phyloP scores from a whole-genome alignment of 2,888 invertebrate species.

The Neoascia interrupta region DNA sequence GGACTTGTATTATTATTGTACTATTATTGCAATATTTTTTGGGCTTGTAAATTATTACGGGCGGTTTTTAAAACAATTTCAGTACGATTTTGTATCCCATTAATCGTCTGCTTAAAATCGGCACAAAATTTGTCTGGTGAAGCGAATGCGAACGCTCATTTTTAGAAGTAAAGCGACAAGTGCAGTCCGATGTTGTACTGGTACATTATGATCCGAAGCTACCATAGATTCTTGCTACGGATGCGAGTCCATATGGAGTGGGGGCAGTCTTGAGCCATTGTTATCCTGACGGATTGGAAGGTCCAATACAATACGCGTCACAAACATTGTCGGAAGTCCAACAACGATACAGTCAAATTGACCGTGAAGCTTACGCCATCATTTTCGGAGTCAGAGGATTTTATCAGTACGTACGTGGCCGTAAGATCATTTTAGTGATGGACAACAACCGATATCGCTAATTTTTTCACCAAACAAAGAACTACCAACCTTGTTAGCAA shows the following conservation, averaged over 20 bases:
- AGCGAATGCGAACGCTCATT: not conserved
- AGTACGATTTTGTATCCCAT: conserved; percentile 12
- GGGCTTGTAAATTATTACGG: conserved; percentile 74
- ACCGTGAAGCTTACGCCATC: conserved; percentile 74
- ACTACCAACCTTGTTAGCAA: conserved; percentile 65
- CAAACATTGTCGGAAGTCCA: conserved; percentile 72
- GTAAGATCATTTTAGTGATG: not conserved
- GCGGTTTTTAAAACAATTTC: conserved; percentile 72
- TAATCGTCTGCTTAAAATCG: not conserved
- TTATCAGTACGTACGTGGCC: conserved; percentile 71
- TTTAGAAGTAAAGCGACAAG: not conserved
- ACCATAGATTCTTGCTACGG: conserved; percentile 67
- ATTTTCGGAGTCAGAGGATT: conserved; percentile 76
- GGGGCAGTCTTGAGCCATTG: conserved; percentile 74
- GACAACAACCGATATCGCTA: not conserved
- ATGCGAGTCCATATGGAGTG: conserved; percentile 70
- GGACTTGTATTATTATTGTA: too few relatives aligned
- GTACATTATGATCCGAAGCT: conserved; percentile 40
- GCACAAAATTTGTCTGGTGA: not conserved
- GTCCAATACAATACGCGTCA: conserved; percentile 75
- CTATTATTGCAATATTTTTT: too few relatives aligned
- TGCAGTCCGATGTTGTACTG: not conserved
- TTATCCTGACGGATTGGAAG: conserved; percentile 73
- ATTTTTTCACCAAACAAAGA: conserved; percentile 57
- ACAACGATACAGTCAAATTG: conserved; percentile 72